Evolutionary conservation across 2,113 vertebrate genomes (phyloP).

Genomic region (Himantopus leucocephalus): DNA sequence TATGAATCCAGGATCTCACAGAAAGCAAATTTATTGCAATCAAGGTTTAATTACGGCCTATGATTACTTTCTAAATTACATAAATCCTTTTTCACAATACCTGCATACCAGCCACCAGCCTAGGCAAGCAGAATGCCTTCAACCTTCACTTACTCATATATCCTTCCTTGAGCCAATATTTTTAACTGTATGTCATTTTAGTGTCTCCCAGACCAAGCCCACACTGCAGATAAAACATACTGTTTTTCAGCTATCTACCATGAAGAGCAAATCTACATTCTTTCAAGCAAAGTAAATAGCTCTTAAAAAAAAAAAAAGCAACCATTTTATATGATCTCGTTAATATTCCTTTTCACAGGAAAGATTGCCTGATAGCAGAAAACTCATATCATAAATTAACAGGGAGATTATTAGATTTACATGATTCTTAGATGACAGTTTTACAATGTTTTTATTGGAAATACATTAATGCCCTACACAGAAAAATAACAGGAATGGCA

Average conservation of each 20-base stretch:
- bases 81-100: not conserved
- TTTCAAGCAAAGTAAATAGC: not conserved
- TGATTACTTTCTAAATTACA: not conserved
- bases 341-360: not conserved
- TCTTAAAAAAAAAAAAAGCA: not conserved
- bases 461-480: not conserved
- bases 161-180: not conserved
- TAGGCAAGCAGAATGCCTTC: not conserved
- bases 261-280: not conserved
- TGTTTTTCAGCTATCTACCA: not conserved
- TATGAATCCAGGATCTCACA: not conserved
- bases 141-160: not conserved
- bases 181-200: not conserved
- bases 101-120: not conserved
- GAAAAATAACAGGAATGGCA: not conserved
- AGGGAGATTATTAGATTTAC: not conserved
- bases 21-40: not conserved
- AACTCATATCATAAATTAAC: not conserved
- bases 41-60: not conserved
- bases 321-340: not conserved
- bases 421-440: not conserved
- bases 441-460: not conserved
- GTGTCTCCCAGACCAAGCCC: not conserved
- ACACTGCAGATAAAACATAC: not conserved
- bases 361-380: not conserved